Evolutionary conservation across 2,888 invertebrate species (phyloP).

Genomic region (Himalopsyche anomala): DNA sequence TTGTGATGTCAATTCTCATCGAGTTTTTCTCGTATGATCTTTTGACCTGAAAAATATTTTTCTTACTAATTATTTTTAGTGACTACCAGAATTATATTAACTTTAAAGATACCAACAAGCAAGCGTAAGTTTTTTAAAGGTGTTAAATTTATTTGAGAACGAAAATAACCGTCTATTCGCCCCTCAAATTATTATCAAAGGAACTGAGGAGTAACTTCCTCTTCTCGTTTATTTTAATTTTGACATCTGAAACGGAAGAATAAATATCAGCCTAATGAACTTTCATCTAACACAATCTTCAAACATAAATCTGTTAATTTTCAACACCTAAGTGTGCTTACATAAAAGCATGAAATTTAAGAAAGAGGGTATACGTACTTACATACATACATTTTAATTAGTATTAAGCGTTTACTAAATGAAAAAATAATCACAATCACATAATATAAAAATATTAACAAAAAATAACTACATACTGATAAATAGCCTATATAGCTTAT

Average conservation of each 20-base stretch:
- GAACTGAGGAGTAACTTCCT: conserved; percentile 12
- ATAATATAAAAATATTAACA: no score
- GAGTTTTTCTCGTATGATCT: no score
- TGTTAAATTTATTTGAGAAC: not conserved
- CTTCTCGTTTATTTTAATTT: conserved; percentile 14
- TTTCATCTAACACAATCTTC: not conserved
- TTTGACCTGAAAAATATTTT: no score
- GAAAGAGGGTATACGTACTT: no score
- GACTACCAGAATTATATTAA: not conserved
- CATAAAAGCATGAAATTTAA: no score
- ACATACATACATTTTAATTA: no score
- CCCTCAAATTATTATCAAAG: conserved; percentile 23
- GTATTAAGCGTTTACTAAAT: no score
- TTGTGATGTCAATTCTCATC: no score
- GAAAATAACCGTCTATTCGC: not conserved
- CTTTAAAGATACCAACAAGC: not conserved
- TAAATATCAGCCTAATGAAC: conserved; percentile 23
- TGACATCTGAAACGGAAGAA: conserved; percentile 20
- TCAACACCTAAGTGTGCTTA: not conserved
- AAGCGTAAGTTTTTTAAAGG: not conserved
- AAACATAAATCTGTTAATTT: conserved; percentile 5
- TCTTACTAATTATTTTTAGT: no score
- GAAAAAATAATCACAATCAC: no score
- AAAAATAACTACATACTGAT: no score
- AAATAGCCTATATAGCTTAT: no score